These are phyloP conservation scores for Caenorhabditis inopinata DNA, from an alignment of 1,140 invertebrate species.

Conservation along the genomic window DNA sequence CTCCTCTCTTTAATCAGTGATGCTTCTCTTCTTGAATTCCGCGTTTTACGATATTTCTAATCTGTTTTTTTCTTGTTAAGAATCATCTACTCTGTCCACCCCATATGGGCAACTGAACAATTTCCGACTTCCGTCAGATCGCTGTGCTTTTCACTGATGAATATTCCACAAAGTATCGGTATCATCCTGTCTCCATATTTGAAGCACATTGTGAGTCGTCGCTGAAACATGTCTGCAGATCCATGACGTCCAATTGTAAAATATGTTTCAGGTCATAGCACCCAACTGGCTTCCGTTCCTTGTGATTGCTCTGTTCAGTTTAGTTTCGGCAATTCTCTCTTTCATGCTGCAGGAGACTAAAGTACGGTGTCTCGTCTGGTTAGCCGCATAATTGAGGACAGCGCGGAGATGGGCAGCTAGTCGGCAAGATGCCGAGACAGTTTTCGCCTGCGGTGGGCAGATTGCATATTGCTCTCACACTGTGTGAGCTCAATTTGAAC, in stretches of 20 bases:
- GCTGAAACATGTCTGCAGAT: neutral
- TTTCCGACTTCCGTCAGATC: neutral
- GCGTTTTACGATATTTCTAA: no score
- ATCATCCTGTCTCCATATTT: slow-evolving; percentile 1
- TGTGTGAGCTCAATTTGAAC: no score
- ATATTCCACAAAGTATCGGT: neutral
- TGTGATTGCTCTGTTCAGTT: neutral
- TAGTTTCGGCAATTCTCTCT: neutral
- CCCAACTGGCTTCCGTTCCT: slow-evolving; percentile 4
- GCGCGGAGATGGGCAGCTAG: no score
- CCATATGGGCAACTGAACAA: neutral
- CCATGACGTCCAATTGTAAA: neutral
- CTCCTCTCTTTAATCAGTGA: no score
- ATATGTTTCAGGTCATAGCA: neutral
- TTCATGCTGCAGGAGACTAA: slow-evolving; percentile 16
- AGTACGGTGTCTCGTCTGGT: no score
- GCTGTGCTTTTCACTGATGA: neutral
- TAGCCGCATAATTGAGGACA: no score
- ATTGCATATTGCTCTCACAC: no score
- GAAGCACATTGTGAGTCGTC: neutral
- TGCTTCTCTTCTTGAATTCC: no score
- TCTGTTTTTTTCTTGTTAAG: neutral
- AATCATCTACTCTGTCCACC: slow-evolving; percentile 24
- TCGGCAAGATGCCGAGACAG: no score
- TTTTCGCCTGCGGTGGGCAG: no score